Conservation (phyloP, 2,797 vertebrate genomes). For the Pyrrhura leucotis region DNA sequence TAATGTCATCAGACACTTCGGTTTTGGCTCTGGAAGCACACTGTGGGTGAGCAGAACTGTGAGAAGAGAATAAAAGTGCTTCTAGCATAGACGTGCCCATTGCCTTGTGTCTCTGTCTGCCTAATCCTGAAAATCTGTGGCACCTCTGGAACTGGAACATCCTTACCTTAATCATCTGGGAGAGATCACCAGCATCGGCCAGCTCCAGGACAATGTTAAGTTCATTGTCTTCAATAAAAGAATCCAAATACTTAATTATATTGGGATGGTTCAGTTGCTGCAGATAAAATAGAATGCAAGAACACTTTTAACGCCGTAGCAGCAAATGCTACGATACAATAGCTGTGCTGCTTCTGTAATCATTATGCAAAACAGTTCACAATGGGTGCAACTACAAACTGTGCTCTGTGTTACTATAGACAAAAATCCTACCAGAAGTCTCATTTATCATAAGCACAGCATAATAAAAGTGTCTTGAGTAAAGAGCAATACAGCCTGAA, state of each 20-base stretch:
- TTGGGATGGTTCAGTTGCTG: conserved; percentile 94
- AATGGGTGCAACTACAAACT: neutral
- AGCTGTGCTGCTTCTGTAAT: neutral
- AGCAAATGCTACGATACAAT: neutral
- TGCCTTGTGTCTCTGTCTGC: accelerated
- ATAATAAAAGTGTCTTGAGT: accelerated
- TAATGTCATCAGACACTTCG: neutral
- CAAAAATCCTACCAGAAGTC: neutral
- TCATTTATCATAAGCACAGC: neutral
- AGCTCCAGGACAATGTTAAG: conserved; percentile 93
- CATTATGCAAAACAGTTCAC: accelerated
- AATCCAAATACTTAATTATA: conserved; percentile 93
- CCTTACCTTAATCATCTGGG: conserved; percentile 94
- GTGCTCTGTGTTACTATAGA: accelerated
- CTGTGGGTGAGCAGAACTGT: neutral
- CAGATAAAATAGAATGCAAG: neutral
- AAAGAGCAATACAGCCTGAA: neutral
- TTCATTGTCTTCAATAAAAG: conserved; percentile 92
- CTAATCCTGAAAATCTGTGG: accelerated
- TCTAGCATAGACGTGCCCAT: neutral
- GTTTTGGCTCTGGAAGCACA: neutral
- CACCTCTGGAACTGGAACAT: accelerated
- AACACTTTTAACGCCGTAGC: accelerated
- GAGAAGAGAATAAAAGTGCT: neutral
- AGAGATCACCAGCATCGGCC: conserved; percentile 91